phyloP scores from a whole-genome alignment of 2,113 vertebrate genomes.

The Fregata magnificens region DNA sequence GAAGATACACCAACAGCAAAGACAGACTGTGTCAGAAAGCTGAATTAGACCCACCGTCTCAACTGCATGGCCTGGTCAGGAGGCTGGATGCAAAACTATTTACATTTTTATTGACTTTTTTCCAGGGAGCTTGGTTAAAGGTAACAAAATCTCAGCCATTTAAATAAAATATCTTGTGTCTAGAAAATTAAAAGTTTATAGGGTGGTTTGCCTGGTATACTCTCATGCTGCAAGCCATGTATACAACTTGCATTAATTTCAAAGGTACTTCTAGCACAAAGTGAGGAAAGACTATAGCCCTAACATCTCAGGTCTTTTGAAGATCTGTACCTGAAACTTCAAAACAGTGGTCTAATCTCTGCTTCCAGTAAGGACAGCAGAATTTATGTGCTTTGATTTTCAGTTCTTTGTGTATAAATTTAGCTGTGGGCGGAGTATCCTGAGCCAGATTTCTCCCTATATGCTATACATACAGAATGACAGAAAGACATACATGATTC shows the following conservation, averaged over 20 bases:
- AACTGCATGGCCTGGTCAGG: not conserved
- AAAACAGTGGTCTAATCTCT: not conserved
- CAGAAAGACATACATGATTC: not conserved
- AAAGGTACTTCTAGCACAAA: not conserved
- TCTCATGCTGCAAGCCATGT: not conserved
- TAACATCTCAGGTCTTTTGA: not conserved
- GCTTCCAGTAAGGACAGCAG: not conserved
- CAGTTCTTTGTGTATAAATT: constrained; percentile 45
- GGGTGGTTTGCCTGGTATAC: not conserved
- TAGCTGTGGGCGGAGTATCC: constrained; percentile 29
- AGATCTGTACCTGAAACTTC: constrained; percentile 13
- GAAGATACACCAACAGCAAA: not conserved
- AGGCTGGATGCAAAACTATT: not conserved
- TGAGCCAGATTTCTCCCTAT: constrained; percentile 14
- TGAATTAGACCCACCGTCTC: not conserved
- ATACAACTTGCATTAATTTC: not conserved
- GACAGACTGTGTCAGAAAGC: not conserved
- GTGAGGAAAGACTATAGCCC: not conserved
- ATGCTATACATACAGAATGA: constrained; percentile 13
- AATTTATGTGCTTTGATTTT: constrained; percentile 49
- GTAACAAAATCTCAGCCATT: not conserved
- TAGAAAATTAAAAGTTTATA: not conserved
- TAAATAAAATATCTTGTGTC: not conserved
- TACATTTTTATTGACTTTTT: not conserved
- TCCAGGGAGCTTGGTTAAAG: not conserved